Conservation (phyloP, 1,140 invertebrate genomes). For the Cepaea nemoralis region DNA sequence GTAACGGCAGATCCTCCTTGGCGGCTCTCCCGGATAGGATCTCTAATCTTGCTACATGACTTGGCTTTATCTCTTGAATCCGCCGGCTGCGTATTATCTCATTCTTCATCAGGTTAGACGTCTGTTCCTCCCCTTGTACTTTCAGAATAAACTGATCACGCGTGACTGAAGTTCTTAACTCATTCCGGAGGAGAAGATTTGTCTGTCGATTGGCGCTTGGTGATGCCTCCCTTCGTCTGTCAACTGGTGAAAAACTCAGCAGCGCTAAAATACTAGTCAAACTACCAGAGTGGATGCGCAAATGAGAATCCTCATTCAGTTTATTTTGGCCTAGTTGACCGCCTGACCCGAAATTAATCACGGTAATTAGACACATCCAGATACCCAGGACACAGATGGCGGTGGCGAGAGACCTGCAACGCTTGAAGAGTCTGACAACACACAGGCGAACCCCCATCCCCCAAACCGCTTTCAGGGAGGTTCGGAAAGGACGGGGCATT, state of each 20-base stretch:
- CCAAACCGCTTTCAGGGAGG: slow-evolving; percentile 11
- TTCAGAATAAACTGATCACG: not conserved
- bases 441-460: slow-evolving; percentile 24
- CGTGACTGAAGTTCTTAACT: slow-evolving; percentile 9
- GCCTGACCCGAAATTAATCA: slow-evolving; percentile 25
- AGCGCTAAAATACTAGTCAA: not conserved
- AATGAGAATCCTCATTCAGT: not conserved
- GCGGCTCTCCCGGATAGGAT: not conserved
- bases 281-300: not conserved
- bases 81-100: slow-evolving; percentile 30
- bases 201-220: not conserved
- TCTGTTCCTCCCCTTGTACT: not conserved
- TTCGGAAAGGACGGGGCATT: slow-evolving; percentile 18
- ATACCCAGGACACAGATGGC: slow-evolving; percentile 8
- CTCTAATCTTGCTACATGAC: slow-evolving; percentile 25
- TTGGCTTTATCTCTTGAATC: slow-evolving; percentile 28
- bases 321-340: not conserved
- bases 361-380: slow-evolving; percentile 22
- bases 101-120: slow-evolving; percentile 14
- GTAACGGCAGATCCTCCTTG: not conserved
- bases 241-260: not conserved
- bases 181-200: not conserved
- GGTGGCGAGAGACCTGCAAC: not conserved
- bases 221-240: not conserved
- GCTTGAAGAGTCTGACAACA: not conserved